Evolutionary conservation across 2,797 vertebrate genomes (phyloP), one percentile per base, ranked within the genome.

Genomic region (Setipinna tenuifilis): DNA sequence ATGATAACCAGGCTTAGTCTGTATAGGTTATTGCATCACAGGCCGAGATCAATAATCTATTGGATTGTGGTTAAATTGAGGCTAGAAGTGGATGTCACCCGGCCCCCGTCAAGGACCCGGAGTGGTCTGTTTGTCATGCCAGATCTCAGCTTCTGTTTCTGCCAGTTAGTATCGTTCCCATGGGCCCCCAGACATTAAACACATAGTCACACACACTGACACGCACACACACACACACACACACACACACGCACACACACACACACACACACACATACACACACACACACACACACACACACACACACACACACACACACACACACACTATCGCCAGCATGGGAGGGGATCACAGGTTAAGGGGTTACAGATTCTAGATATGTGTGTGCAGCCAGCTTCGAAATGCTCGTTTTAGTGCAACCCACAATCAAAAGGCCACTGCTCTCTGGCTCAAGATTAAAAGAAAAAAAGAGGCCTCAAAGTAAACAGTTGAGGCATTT

Each of bases 101-200:
- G 35, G 35, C 31, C 71, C 71, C 35, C 35, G 41, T 78, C 83
- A 84, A 88, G 85, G 82, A 87, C 87, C 84, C 25, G 82, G 62
- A 88, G 83, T 90, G 87, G 44, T 85, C 81, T 87, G 88, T 89
- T 89, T 87, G 87, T 92, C 87, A 90, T 90, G 88, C 87, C 87
- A 90, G 0, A 9, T 88, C 91, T 87, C 85, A 71, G 86, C 90
- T 93, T 93, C 82, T 59, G 89, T 91, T 86, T 90, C 78, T 92
- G 81, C 54, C 41, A 2, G 48, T 82, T 85, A 81, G 83, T 81
- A 86, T 83, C 16, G 54, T 28, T 54, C 83, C 54, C 83, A 65
- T 84, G 81, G 80, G 82, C 83, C 83, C 21, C 57, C 35, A 21
- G 71, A 21, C 71, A 78, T 78, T 78, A 78, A 78, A 78, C 16